Evolutionary conservation across 2,888 invertebrate species (phyloP).

Genomic region (Iphiclides podalirius): DNA sequence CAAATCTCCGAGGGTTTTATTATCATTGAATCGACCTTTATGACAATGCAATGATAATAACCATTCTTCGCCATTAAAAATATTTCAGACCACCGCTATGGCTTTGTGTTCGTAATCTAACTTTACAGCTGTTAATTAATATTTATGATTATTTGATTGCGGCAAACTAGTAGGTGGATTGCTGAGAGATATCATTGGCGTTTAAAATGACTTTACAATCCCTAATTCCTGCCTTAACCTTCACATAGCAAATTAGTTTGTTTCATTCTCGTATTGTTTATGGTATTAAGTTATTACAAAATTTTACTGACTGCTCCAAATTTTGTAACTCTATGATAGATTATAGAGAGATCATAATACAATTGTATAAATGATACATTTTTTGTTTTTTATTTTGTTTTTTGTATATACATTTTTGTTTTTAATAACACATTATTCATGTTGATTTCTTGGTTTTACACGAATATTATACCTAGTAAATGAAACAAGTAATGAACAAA

Average conservation of each 20-base stretch:
- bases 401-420: conserved; percentile 1
- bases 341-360: too few relatives aligned
- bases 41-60: conserved; percentile 25
- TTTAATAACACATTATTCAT: background rate
- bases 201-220: conserved; percentile 55
- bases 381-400: too few relatives aligned
- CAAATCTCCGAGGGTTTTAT: conserved; percentile 6
- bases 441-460: too few relatives aligned
- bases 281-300: conserved; percentile 15
- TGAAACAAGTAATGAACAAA: too few relatives aligned
- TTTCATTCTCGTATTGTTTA: conserved; percentile 17
- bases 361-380: too few relatives aligned
- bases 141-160: conserved; percentile 53
- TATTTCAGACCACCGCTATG: conserved; percentile 49
- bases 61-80: conserved; percentile 26
- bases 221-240: conserved; percentile 57
- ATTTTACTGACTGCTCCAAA: too few relatives aligned
- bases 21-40: conserved; percentile 19
- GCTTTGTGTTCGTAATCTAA: conserved; percentile 37
- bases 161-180: conserved; percentile 43
- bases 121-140: conserved; percentile 46
- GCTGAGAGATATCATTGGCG: conserved; percentile 45
- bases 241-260: conserved; percentile 25
- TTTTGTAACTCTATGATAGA: too few relatives aligned
- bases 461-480: too few relatives aligned